Percentiles rank a stretch among this genome's conserved stretches.
Conservation (phyloP, 2,888 invertebrate genomes). For the Cyaniris semiargus region DNA sequence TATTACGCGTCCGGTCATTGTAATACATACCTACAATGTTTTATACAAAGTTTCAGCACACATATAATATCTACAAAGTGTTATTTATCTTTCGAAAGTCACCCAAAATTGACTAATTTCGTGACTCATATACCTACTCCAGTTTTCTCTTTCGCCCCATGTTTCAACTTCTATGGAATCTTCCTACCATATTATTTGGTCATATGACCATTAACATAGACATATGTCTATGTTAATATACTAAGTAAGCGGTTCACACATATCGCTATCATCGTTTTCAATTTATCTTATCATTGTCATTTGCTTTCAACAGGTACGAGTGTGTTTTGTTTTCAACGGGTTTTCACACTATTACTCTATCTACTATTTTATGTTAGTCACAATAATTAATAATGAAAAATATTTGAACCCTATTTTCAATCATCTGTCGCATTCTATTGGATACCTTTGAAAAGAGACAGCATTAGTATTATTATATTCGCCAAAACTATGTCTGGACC, state of each 20-base stretch:
- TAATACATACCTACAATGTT: not conserved
- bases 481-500: too few relatives aligned
- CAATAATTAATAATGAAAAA: too few relatives aligned
- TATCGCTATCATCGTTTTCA: slow-evolving; percentile 40
- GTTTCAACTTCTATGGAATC: slow-evolving; percentile 1
- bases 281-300: slow-evolving; percentile 45
- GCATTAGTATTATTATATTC: too few relatives aligned
- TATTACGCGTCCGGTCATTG: slow-evolving; percentile 9
- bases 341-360: slow-evolving; percentile 11
- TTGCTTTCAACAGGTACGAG: slow-evolving; percentile 38
- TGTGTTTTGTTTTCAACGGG: slow-evolving; percentile 25
- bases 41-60: not conserved
- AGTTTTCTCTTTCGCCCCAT: slow-evolving; percentile 19
- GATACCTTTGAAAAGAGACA: too few relatives aligned
- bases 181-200: slow-evolving; percentile 12
- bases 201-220: too few relatives aligned
- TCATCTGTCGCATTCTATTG: too few relatives aligned
- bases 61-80: not conserved
- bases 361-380: not conserved
- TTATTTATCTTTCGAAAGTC: not conserved
- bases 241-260: slow-evolving; percentile 34
- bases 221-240: not conserved
- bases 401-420: too few relatives aligned
- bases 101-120: not conserved
- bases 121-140: not conserved